phyloP scores from a whole-genome alignment of 2,797 vertebrate species.

The Pangasius macronema region DNA sequence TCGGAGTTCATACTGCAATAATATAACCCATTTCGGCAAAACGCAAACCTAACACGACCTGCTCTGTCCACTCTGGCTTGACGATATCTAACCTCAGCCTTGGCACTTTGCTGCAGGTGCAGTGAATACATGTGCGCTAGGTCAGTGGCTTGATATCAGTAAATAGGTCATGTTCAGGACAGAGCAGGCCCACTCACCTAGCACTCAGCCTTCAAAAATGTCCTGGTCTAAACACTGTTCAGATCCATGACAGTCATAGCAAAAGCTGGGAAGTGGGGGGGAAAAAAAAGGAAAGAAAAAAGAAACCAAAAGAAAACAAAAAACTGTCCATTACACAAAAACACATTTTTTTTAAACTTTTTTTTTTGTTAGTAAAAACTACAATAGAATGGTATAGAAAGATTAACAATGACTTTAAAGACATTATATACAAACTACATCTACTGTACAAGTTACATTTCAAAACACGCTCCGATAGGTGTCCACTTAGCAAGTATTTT shows the following conservation, averaged over 20 bases:
- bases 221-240: constrained; percentile 58
- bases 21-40: constrained; percentile 59
- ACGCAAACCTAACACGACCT: constrained; percentile 50
- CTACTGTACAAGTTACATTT: constrained; percentile 74
- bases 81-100: constrained; percentile 23
- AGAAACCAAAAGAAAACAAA: constrained; percentile 57
- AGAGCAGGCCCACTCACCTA: constrained; percentile 20
- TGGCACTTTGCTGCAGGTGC: constrained; percentile 18
- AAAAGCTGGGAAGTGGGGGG: constrained; percentile 59
- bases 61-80: constrained; percentile 49
- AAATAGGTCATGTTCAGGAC: constrained; percentile 53
- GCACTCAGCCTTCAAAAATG: constrained; percentile 51
- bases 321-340: constrained; percentile 49
- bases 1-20: constrained; percentile 52
- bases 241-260: constrained; percentile 66
- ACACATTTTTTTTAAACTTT: constrained; percentile 52
- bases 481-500: constrained; percentile 55
- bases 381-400: constrained; percentile 76
- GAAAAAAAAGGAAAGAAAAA: background rate
- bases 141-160: constrained; percentile 45
- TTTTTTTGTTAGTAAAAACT: constrained; percentile 78
- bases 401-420: constrained; percentile 75
- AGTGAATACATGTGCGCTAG: constrained; percentile 7
- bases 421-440: constrained; percentile 77
- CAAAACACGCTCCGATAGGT: constrained; percentile 56